These are phyloP conservation scores for Apamea epomidion DNA, from an alignment of 2,888 invertebrate species.

Conservation along the genomic window DNA sequence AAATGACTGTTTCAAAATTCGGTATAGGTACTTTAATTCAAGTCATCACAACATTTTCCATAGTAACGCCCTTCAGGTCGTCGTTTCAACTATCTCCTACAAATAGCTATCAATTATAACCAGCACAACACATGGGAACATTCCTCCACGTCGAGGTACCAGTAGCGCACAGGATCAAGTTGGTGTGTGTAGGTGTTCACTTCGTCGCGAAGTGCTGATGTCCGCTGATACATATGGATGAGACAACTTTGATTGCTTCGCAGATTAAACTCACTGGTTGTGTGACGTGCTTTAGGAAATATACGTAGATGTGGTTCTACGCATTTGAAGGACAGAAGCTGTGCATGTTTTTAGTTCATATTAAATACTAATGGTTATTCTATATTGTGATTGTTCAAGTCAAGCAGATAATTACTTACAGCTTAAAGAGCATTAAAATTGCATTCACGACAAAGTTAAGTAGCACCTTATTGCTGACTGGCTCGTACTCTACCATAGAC, in stretches of 20 bases:
- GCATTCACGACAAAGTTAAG: neutral
- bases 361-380: neutral
- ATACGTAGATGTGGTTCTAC: slow-evolving; percentile 7
- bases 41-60: no score
- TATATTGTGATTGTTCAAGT: neutral
- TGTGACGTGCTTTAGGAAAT: neutral
- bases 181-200: slow-evolving; percentile 28
- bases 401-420: neutral
- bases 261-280: slow-evolving; percentile 54
- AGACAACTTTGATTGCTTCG: slow-evolving; percentile 73
- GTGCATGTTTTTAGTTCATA: neutral
- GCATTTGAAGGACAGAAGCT: neutral
- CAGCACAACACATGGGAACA: neutral
- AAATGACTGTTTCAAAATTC: neutral
- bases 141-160: neutral
- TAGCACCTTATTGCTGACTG: neutral
- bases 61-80: neutral
- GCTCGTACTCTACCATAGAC: neutral
- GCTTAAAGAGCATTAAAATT: neutral
- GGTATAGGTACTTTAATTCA: no score
- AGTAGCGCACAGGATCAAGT: slow-evolving; percentile 24
- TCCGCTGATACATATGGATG: slow-evolving; percentile 72
- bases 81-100: neutral
- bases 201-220: slow-evolving; percentile 58
- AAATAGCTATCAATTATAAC: slow-evolving; percentile 7